Evolutionary conservation across 2,888 invertebrate species (phyloP).

Genomic region (Zhengitettix transpicula): DNA sequence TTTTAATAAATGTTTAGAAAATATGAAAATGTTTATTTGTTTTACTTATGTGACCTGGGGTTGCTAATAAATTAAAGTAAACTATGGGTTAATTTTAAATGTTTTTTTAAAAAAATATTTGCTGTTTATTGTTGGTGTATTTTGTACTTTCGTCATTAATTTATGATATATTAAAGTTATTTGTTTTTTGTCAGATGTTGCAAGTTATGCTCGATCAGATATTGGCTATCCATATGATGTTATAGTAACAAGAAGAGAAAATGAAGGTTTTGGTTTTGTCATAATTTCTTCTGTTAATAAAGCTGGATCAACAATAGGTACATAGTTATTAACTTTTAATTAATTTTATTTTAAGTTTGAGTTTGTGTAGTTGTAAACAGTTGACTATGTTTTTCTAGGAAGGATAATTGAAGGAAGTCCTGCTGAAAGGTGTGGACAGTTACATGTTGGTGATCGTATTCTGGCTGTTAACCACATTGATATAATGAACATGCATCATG

Average conservation of each 20-base stretch:
- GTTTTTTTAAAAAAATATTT: too few relatives aligned
- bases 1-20: too few relatives aligned
- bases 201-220: conserved; percentile 24
- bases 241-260: conserved; percentile 73
- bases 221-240: conserved; percentile 69
- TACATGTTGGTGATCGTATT: conserved; percentile 90
- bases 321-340: conserved; percentile 13
- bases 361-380: background rate
- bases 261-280: conserved; percentile 97
- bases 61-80: too few relatives aligned
- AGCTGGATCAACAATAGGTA: conserved; percentile 76
- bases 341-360: background rate
- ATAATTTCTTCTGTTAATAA: conserved; percentile 91
- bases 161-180: too few relatives aligned
- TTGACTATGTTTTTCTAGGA: conserved; percentile 33
- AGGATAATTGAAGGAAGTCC: conserved; percentile 90
- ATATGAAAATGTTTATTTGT: too few relatives aligned
- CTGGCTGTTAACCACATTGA: conserved; percentile 87
- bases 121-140: too few relatives aligned
- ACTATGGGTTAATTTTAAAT: too few relatives aligned
- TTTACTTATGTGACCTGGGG: too few relatives aligned
- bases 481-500: conserved; percentile 83
- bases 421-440: conserved; percentile 78
- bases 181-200: conserved; percentile 28
- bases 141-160: too few relatives aligned